Evolutionary conservation across 2,797 vertebrate species (phyloP), one percentile per base, ranked within the genome.

Genomic region (Coregonus sp.): DNA sequence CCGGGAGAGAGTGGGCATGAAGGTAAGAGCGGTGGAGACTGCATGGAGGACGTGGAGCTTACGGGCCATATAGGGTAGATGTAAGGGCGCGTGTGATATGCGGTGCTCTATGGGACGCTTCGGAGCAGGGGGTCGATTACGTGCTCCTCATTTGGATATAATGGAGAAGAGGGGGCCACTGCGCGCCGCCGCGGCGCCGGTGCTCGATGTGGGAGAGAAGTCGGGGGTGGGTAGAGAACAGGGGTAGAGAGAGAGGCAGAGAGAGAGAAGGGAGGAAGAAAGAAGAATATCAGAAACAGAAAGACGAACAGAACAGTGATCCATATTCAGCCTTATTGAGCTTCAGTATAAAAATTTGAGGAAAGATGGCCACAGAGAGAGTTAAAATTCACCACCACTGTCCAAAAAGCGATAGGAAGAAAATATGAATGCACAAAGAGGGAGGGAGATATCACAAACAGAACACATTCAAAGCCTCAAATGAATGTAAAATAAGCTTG

Each of bases 401-500:
- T 67, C 31, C 65, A 33, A 67, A 67, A 67, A 7, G 29, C 37
- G 70, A 40, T 16, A 18, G 72, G 73, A 54, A 76, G 11, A 61
- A 61, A 20, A 61, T 6, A 1, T 6, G n/a, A 61, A 61, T 9
- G 56, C 1, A 0, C 70, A 75, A 59, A 75, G 68, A 75, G 20
- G 20, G 72, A 82, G 79, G 40, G 11, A 33, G 79, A 61, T 31
- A 33, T 0, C n/a, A 63, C 14, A 29, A 80, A 74, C 86, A 77
- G 72, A 74, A 77, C 76, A 76, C 82, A 82, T 85, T 80, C 82
- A 75, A 71, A 69, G 35, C 73, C 70, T 59, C 56, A 79, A 33
- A 80, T 80, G 47, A 85, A 88, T 81, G 82, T 75, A 77, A 78
- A 84, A 75, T 75, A 66, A 59, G 75, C 78, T 83, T 77, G 18